phyloP scores from a whole-genome alignment of 2,113 vertebrate species.

The Alouatta palliata region DNA sequence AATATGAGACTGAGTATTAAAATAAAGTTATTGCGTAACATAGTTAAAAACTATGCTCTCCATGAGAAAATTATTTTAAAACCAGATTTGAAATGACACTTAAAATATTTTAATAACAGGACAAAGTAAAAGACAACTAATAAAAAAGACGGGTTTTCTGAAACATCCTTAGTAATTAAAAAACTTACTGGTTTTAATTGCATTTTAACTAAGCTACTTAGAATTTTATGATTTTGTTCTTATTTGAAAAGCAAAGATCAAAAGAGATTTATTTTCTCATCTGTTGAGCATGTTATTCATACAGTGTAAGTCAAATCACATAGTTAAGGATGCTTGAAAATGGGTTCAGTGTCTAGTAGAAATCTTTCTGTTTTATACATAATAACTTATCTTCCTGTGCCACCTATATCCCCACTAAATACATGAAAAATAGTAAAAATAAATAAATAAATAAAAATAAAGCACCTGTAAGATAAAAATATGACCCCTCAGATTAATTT shows the following conservation, averaged over 20 bases:
- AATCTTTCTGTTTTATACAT: neutral
- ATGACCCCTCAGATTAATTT: constrained; percentile 38
- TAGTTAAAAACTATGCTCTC: neutral
- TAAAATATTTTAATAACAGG: neutral
- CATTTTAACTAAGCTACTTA: neutral
- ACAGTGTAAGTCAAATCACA: neutral
- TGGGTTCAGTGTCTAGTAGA: neutral
- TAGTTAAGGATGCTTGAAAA: neutral
- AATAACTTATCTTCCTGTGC: neutral
- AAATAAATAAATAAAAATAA: neutral
- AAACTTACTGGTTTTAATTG: neutral
- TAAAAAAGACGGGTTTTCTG: neutral
- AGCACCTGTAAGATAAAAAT: neutral
- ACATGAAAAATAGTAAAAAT: neutral
- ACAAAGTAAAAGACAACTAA: neutral
- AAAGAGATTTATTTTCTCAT: neutral
- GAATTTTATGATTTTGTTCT: neutral
- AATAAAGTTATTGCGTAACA: neutral
- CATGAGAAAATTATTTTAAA: neutral
- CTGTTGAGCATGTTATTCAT: neutral
- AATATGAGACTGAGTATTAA: too few species aligned
- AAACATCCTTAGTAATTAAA: neutral
- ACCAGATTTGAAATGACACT: neutral
- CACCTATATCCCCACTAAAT: neutral
- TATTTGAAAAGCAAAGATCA: constrained; percentile 3